phyloP scores from a whole-genome alignment of 2,888 invertebrate species.

The Scrobipalpa atriplicella region DNA sequence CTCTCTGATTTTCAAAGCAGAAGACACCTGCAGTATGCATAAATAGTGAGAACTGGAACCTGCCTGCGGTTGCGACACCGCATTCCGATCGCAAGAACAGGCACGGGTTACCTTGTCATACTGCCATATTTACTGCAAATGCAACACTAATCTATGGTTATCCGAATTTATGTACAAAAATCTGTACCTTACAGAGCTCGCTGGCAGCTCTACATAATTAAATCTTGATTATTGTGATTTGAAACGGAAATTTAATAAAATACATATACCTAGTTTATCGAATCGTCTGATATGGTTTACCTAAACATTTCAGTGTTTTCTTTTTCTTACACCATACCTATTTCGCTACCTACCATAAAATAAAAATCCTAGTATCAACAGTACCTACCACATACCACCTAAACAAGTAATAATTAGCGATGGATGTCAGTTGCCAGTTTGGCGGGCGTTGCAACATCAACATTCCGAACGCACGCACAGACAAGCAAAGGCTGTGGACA shows the following conservation, averaged over 20 bases:
- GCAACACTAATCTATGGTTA: not conserved
- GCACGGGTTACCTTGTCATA: slow-evolving; percentile 12
- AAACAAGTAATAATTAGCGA: not conserved
- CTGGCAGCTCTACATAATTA: not conserved
- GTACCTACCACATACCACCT: no score
- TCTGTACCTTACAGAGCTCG: not conserved
- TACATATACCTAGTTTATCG: no score
- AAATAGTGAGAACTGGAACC: slow-evolving; percentile 11
- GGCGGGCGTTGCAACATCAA: slow-evolving; percentile 14
- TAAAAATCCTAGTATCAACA: no score
- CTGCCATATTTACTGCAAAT: slow-evolving; percentile 13
- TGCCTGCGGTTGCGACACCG: slow-evolving; percentile 21
- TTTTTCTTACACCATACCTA: no score
- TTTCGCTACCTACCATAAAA: no score
- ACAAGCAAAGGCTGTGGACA: slow-evolving; percentile 21
- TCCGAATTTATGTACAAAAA: not conserved
- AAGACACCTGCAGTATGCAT: slow-evolving; percentile 8
- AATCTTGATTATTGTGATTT: no score
- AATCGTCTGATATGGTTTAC: no score
- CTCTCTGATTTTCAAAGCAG: not conserved
- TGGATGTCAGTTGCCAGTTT: not conserved
- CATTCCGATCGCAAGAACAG: slow-evolving; percentile 10
- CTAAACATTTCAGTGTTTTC: no score
- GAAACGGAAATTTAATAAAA: no score
- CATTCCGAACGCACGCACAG: slow-evolving; percentile 18